Percentiles rank a stretch among this genome's conserved stretches.
These are phyloP conservation scores for Aselliscus stoliczkanus DNA, from an alignment of 2,797 vertebrate species.

Conservation along the genomic window DNA sequence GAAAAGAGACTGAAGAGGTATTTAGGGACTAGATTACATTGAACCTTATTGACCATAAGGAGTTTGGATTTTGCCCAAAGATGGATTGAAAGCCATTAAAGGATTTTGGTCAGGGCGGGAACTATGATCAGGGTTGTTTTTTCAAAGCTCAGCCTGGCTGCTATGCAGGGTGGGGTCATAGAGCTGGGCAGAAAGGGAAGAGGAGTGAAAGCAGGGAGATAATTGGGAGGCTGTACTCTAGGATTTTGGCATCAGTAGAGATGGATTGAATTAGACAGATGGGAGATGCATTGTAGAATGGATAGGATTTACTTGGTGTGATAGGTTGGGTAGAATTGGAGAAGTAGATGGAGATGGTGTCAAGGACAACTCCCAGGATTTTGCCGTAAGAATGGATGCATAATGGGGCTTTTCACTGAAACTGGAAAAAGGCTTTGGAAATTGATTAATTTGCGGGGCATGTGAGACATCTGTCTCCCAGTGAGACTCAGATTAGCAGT, in stretches of 20 bases:
- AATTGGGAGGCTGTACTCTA: background rate
- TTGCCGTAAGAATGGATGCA: background rate
- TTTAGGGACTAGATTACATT: background rate
- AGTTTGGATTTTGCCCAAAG: conserved; percentile 50
- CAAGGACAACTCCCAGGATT: background rate
- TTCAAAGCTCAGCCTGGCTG: background rate
- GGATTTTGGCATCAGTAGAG: background rate
- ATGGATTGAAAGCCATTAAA: conserved; percentile 58
- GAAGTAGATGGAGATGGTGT: background rate
- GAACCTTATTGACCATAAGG: background rate
- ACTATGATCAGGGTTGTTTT: conserved; percentile 29
- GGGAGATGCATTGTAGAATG: background rate
- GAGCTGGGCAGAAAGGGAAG: background rate
- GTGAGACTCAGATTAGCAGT: background rate
- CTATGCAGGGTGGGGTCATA: background rate
- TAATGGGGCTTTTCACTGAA: background rate
- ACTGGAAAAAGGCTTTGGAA: background rate
- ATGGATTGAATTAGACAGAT: background rate
- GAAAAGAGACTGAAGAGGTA: background rate
- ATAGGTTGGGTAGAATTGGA: background rate
- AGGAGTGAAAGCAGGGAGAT: background rate
- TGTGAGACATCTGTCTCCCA: background rate
- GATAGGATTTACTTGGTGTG: background rate
- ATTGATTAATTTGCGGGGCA: background rate
- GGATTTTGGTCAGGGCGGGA: background rate